Percentiles rank a stretch among this genome's conserved stretches.
Evolutionary conservation across 2,113 vertebrate genomes (phyloP).

Genomic region (Galemys pyrenaicus): DNA sequence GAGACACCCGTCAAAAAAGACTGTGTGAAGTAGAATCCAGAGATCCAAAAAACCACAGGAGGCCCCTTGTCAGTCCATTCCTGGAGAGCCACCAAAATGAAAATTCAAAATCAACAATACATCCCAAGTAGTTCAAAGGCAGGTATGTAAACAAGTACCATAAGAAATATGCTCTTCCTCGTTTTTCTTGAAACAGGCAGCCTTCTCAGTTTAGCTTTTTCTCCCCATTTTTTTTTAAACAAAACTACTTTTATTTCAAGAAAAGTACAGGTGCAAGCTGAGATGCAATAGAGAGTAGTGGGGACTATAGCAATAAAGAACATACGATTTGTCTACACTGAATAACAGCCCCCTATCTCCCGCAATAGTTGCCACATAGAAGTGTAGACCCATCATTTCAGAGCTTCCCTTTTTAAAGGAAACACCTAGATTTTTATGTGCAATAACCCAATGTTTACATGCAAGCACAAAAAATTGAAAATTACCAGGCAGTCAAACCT

Average conservation of each 20-base stretch:
- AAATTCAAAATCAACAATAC: constrained; percentile 3
- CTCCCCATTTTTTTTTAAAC: background rate
- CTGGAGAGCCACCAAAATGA: constrained; percentile 80
- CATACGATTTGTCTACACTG: background rate
- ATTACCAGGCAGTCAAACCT: constrained; percentile 14
- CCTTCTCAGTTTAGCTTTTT: too few species aligned
- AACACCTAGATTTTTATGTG: constrained; percentile 27
- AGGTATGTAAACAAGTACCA: background rate
- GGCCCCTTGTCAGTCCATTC: constrained; percentile 90
- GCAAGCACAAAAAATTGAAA: background rate
- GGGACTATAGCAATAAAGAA: background rate
- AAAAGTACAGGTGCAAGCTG: background rate
- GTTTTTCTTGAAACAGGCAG: too few species aligned
- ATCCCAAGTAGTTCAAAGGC: background rate
- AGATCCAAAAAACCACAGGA: constrained; percentile 95
- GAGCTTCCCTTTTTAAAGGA: background rate
- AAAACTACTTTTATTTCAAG: background rate
- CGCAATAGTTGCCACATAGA: background rate
- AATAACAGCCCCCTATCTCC: background rate
- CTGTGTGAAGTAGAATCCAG: constrained; percentile 96
- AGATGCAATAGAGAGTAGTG: background rate
- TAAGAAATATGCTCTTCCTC: background rate
- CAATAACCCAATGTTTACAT: constrained; percentile 18
- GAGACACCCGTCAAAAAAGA: constrained; percentile 95
- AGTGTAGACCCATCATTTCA: background rate